These are phyloP conservation scores for Idaea straminata DNA, from an alignment of 2,888 invertebrate genomes.

Conservation along the genomic window DNA sequence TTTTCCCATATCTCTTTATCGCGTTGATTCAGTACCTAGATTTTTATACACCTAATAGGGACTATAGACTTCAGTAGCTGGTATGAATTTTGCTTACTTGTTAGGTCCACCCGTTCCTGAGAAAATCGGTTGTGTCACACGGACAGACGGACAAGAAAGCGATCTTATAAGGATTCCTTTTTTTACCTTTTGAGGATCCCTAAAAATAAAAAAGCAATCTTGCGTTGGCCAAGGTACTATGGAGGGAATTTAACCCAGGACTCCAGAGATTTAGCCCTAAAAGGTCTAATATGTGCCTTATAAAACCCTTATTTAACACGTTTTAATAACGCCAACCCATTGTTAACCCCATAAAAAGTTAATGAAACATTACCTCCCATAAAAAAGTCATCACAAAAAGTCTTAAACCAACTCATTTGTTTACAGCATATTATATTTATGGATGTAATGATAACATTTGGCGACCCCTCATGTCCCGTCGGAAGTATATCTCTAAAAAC, in stretches of 20 bases:
- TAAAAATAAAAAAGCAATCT: no score
- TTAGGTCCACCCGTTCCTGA: no score
- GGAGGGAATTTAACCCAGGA: neutral
- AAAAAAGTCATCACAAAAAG: neutral
- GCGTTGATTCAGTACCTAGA: no score
- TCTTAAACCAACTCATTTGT: constrained; percentile 1
- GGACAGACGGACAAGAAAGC: no score
- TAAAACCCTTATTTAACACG: neutral
- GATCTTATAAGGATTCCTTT: no score
- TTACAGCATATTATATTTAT: neutral
- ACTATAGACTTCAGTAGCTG: no score
- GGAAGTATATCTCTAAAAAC: constrained; percentile 23
- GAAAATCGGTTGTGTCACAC: no score
- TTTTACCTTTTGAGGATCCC: no score
- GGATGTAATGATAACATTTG: neutral
- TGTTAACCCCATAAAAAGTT: neutral
- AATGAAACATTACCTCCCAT: neutral
- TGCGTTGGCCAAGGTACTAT: no score
- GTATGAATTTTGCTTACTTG: no score
- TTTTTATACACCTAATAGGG: no score
- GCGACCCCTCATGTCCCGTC: constrained; percentile 11
- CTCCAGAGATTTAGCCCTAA: neutral
- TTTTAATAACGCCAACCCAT: neutral
- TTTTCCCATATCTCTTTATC: no score
- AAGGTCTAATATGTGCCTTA: neutral